These are phyloP conservation scores for Perizoma affinitatum DNA, from an alignment of 2,888 invertebrate species.

Conservation along the genomic window DNA sequence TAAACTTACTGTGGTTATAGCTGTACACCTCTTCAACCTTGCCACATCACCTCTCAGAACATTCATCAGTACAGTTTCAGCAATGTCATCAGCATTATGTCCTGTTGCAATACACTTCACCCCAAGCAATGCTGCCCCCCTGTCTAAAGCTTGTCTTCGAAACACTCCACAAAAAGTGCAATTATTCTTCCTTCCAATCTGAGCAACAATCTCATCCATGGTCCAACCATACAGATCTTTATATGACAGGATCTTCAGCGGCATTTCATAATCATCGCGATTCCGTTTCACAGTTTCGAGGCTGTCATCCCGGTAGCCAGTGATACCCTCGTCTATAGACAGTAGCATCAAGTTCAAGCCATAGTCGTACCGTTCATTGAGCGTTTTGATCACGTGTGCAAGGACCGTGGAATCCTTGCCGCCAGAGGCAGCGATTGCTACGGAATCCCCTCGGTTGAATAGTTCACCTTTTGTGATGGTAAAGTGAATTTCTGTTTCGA, in stretches of 20 bases:
- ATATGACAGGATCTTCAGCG: constrained; percentile 97
- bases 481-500: constrained; percentile 97
- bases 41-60: constrained; percentile 98
- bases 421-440: constrained; percentile 97
- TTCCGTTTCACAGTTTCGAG: constrained; percentile 98
- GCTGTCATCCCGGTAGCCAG: constrained; percentile 97
- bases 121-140: constrained; percentile 94
- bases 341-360: constrained; percentile 94
- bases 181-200: constrained; percentile 95
- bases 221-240: constrained; percentile 99
- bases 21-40: constrained; percentile 95
- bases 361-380: constrained; percentile 96
- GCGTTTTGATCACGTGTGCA: constrained; percentile 94
- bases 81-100: constrained; percentile 98
- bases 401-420: constrained; percentile 99
- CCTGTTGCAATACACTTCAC: constrained; percentile 98
- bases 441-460: constrained; percentile 92
- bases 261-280: constrained; percentile 95
- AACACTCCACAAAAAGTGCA: constrained; percentile 99
- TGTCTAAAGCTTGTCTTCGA: constrained; percentile 96
- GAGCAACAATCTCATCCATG: constrained; percentile 98
- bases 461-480: constrained; percentile 93
- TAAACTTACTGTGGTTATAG: constrained; percentile 91
- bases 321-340: constrained; percentile 99
- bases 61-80: constrained; percentile 99